phyloP scores from a whole-genome alignment of 2,113 vertebrate species.

The Corvus cornix region DNA sequence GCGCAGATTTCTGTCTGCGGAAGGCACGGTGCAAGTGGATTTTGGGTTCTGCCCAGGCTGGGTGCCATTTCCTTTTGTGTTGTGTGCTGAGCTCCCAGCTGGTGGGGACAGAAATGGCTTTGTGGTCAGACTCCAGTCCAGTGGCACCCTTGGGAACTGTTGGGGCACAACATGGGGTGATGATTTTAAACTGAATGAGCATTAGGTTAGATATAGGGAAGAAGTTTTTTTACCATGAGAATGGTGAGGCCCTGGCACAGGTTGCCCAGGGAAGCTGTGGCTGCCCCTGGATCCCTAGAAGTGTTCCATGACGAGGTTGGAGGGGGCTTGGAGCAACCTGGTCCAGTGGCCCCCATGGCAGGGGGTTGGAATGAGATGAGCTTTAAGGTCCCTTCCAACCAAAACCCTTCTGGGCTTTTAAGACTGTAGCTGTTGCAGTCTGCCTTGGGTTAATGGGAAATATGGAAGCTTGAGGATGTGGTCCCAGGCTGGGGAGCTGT shows the following conservation, averaged over 20 bases:
- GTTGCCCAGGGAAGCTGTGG: neutral
- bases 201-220: neutral
- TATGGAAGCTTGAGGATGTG: accelerated
- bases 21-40: neutral
- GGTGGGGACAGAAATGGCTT: neutral
- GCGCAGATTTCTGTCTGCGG: neutral
- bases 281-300: neutral
- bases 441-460: neutral
- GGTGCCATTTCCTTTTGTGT: neutral
- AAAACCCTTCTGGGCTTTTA: neutral
- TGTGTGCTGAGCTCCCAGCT: accelerated
- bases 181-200: neutral
- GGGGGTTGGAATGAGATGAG: accelerated
- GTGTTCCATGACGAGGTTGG: neutral
- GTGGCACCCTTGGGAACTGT: no score
- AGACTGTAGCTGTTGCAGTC: neutral
- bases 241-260: neutral
- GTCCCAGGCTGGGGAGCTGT: neutral
- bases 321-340: neutral
- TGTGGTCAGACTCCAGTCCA: accelerated
- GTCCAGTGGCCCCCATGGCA: neutral
- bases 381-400: neutral
- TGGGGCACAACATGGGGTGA: accelerated
- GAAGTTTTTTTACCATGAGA: neutral
- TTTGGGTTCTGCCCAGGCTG: neutral